Conservation (phyloP, 2,113 vertebrate genomes). For the Cheilinus undulatus region DNA sequence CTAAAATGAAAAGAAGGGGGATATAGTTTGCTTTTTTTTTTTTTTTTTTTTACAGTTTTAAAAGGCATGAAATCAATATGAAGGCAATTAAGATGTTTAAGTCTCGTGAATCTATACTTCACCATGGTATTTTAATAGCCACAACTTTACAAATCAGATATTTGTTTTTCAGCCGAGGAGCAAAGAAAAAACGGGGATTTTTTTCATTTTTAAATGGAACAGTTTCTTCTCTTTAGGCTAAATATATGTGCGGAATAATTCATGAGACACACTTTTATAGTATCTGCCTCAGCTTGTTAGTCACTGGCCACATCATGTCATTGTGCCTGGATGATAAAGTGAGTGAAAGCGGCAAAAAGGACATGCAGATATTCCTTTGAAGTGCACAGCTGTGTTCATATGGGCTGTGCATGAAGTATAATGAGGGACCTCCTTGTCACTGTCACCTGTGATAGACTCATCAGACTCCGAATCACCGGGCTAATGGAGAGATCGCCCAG, state of each 20-base stretch:
- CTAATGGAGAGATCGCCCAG: constrained; percentile 65
- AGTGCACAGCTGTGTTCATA: constrained; percentile 52
- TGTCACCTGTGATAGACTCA: constrained; percentile 69
- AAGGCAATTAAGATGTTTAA: constrained; percentile 37
- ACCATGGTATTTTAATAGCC: constrained; percentile 16
- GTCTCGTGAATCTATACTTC: constrained; percentile 22
- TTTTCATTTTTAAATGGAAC: constrained; percentile 51
- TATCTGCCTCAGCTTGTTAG: constrained; percentile 43
- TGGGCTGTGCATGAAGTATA: constrained; percentile 55
- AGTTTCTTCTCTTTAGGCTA: constrained; percentile 55
- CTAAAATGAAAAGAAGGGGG: not conserved
- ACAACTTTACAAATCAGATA: constrained; percentile 23
- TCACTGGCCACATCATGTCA: constrained; percentile 56
- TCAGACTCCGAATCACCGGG: constrained; percentile 57
- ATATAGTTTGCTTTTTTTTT: not conserved
- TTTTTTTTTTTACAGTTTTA: too few relatives aligned
- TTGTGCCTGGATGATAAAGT: constrained; percentile 58
- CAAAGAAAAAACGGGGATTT: constrained; percentile 20
- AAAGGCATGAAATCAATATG: constrained; percentile 8
- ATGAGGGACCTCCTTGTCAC: constrained; percentile 68
- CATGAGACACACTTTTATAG: constrained; percentile 54
- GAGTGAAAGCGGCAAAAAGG: constrained; percentile 49
- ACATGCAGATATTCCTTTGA: constrained; percentile 57
- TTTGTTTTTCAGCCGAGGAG: constrained; percentile 17
- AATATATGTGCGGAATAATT: constrained; percentile 67